Conservation (phyloP, 2,113 vertebrate species). For the Tinamus guttatus region DNA sequence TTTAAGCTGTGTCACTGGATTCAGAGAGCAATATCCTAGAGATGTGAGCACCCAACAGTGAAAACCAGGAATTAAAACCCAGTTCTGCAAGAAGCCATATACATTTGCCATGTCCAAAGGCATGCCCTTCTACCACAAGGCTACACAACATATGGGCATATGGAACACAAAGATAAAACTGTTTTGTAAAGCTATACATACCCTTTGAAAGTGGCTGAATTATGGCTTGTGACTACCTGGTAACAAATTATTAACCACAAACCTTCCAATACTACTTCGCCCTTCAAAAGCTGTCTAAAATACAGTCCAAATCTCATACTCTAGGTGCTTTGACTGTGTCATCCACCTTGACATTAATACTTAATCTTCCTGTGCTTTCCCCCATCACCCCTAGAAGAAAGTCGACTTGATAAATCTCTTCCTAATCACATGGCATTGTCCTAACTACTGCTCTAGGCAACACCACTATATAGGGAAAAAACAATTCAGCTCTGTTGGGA, state of each 20-base stretch:
- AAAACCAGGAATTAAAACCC: neutral
- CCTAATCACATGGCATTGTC: neutral
- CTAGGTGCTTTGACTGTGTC: neutral
- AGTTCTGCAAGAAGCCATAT: neutral
- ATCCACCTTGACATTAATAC: neutral
- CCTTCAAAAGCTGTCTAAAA: neutral
- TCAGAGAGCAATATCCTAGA: neutral
- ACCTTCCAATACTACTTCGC: neutral
- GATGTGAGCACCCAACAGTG: neutral
- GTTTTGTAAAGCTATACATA: neutral
- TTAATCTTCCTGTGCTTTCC: neutral
- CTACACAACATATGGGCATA: neutral
- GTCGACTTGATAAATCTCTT: neutral
- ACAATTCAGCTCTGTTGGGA: slow-evolving; percentile 49
- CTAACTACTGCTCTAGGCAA: neutral
- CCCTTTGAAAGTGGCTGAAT: neutral
- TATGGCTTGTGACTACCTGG: neutral
- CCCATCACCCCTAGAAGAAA: neutral
- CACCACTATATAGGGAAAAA: neutral
- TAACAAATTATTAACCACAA: neutral
- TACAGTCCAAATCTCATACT: neutral
- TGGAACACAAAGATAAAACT: neutral
- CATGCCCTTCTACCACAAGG: neutral
- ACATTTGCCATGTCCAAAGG: neutral
- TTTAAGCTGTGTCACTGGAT: neutral